Evolutionary conservation across 2,113 vertebrate species (phyloP).

Genomic region (Crotalus horridus): DNA sequence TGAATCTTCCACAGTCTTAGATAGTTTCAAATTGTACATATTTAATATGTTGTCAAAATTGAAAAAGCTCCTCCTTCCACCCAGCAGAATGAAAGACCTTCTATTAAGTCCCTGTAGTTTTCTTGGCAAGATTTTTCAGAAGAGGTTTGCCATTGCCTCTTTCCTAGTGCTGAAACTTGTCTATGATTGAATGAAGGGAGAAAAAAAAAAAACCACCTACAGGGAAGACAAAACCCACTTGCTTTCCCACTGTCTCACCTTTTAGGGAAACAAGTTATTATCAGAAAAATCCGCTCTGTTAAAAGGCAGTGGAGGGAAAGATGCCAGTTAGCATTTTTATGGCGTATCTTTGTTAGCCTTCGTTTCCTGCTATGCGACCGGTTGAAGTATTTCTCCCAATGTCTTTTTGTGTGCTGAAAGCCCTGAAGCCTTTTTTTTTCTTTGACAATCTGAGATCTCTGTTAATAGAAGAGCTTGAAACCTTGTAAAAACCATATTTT

Average conservation of each 20-base stretch:
- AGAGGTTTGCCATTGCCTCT: not conserved
- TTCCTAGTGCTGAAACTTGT: not conserved
- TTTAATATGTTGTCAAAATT: not conserved
- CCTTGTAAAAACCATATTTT: conserved; percentile 7
- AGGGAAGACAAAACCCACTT: no score
- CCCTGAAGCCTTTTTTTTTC: not conserved
- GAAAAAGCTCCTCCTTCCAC: not conserved
- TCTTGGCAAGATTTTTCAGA: not conserved
- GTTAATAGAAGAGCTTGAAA: not conserved
- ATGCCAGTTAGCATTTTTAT: not conserved
- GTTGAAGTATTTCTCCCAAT: not conserved
- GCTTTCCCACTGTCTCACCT: not conserved
- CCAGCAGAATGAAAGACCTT: not conserved
- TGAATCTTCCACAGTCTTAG: not conserved
- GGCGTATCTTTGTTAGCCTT: not conserved
- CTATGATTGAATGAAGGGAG: not conserved
- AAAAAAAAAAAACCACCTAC: not conserved
- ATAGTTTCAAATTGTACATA: not conserved
- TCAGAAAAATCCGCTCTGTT: not conserved
- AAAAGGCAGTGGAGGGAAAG: not conserved
- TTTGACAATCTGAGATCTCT: not conserved
- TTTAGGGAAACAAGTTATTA: not conserved
- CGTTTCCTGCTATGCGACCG: conserved; percentile 3
- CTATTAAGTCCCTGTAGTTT: not conserved
- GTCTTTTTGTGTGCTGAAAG: not conserved